Base-by-base conservation (phyloP, 37 sponge, comb jelly and placozoan genomes). In the Tethya wilhelma region DNA sequence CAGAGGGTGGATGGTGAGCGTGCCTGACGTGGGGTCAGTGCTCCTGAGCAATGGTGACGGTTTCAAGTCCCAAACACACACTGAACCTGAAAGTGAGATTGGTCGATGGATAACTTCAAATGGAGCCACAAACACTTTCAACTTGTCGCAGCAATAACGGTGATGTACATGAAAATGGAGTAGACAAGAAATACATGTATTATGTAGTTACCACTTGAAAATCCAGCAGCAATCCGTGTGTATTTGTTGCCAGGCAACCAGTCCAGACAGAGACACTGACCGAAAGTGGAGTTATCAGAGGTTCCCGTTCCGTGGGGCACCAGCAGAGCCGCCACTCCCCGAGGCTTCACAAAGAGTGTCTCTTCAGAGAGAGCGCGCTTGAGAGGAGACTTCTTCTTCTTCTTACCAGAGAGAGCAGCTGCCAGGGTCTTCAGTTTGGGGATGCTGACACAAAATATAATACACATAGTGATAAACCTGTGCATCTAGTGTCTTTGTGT, bases 221-320 rank as follows among this genome's bases (percentile, higher is more conserved):
- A 92, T 31, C 93, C 81, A 39, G 89, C 89, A 38, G 78, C 83
- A 20, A 92, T 83, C 59, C 38, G 80, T 19, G 56, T 68, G 71
- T 78, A 71, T 22, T 39, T 42, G 32, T 72, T 79, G 12, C 84
- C 78, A 43, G 89, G 85, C 1, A 44, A 80, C 93, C 93, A 92
- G 7, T 87, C 93, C 56, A 87, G 12, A 43, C 89, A 83, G 22
- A 87, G 71, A 62, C 89, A 87, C 59, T 81, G 84, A 28, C 85
- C 88, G 69, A 55, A 76, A 22, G 9, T 53, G 19, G 77, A 46
- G 26, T 38, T 8, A 60, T 49, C 85, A 25, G 59, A 37, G 44
- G 23, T 28, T 0, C 71, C 67, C 28, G 36, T 12, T 68, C 80
- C 84, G 23, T 37, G 30, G 33, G 90, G 86, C 4, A 59, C 39